A percentile compares a stretch with the other conserved stretches of the same genome.
These are phyloP conservation scores for Xiphophorus hellerii DNA, from an alignment of 2,113 vertebrate species.

Conservation along the genomic window DNA sequence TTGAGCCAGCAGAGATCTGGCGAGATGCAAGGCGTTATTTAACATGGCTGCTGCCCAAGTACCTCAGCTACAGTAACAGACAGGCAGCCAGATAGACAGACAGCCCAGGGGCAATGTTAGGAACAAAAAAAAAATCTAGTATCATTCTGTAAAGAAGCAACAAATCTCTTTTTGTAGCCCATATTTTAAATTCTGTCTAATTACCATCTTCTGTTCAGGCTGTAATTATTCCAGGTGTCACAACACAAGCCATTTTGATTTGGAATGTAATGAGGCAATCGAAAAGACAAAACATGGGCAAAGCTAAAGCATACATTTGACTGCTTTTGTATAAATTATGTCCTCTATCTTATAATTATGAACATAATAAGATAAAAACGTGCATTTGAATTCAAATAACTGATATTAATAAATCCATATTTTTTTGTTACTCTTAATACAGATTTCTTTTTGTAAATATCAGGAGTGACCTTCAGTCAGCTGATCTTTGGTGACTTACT, in stretches of 20 bases:
- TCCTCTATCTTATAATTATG: conserved; percentile 49
- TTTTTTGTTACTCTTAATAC: too few species aligned
- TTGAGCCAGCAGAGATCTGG: conserved; percentile 59
- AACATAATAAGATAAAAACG: conserved; percentile 28
- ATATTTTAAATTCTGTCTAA: conserved; percentile 63
- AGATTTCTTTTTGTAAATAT: background rate
- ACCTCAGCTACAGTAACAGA: conserved; percentile 62
- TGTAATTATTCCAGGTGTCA: conserved; percentile 73
- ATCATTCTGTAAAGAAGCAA: conserved; percentile 55
- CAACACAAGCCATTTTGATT: conserved; percentile 56
- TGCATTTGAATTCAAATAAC: conserved; percentile 8
- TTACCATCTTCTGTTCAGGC: conserved; percentile 61
- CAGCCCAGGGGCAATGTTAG: conserved; percentile 49
- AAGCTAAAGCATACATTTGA: conserved; percentile 52
- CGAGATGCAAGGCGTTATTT: conserved; percentile 62
- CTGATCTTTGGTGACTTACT: conserved; percentile 14
- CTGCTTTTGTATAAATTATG: conserved; percentile 58
- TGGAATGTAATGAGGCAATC: conserved; percentile 57
- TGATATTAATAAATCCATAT: background rate
- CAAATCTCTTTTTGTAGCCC: conserved; percentile 52
- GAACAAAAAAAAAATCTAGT: conserved; percentile 42
- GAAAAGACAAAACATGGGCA: conserved; percentile 24
- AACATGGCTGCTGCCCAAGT: conserved; percentile 63
- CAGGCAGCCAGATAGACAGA: conserved; percentile 59
- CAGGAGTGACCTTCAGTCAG: background rate